Evolutionary conservation across 2,113 vertebrate species (phyloP), one percentile per base, ranked within the genome.

Genomic region (Prietella phreatophila): DNA sequence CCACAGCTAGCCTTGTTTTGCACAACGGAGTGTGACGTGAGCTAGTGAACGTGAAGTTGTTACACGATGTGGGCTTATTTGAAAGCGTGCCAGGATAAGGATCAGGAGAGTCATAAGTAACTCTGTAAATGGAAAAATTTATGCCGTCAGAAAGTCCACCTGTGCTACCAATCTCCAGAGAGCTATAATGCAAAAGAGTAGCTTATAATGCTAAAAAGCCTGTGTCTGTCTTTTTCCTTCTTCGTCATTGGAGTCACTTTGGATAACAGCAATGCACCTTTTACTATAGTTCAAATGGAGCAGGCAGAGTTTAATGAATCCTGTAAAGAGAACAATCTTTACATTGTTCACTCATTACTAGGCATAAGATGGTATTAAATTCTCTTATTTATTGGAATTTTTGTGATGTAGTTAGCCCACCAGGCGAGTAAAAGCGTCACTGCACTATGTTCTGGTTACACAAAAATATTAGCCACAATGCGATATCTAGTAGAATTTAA

Each of bases 1-100:
- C 58, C 65, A 73, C 80, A 83, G 89, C 80, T 78, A 85, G 19
- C 56, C 82, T 17, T 87, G 69, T 76, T 85, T 39, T 82, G 56
- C 56, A 50, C 56, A 63, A 82, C 15, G 33, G 82, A 55, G n/a
- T 83, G 63, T 88, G 85, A 90, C 85, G 69, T 89, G 55, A 90
- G 60, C 58, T 69, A 50, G 39, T 50, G 55, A 76, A 55, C 56
- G 36, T 69, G 25, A 73, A 55, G 87, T 19, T 17, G 67, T 76
- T 55, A 30, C 2, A 76, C 60, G 20, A 80, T 89, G 82, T 36
- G 33, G 86, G 85, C 58, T 47, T 47, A 30, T 76, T 79, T 83
- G 39, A 82, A 76, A 33, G 56, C 53, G 42, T 65, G 69, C n/a
- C 81, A 78, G 56, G 39, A 76, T 27, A 82, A 63, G 13, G n/a